These are phyloP conservation scores for Hestina assimilis DNA, from an alignment of 1,140 invertebrate genomes.

Conservation along the genomic window DNA sequence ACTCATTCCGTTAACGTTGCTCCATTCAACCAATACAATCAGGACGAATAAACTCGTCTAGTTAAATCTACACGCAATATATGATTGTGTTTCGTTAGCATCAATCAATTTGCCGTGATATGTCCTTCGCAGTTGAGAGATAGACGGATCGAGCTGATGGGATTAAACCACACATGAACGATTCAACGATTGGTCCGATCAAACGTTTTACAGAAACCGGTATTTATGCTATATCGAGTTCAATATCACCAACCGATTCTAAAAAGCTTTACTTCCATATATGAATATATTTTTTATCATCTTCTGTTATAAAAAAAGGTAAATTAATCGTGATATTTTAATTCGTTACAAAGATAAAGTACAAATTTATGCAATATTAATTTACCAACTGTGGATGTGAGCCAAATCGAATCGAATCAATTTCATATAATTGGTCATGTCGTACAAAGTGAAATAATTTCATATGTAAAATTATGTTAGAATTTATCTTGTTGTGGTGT, in stretches of 20 bases:
- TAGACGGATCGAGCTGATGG: neutral
- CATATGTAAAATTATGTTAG: neutral
- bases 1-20: conserved; percentile 13
- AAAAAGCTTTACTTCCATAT: neutral
- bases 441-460: neutral
- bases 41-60: conserved; percentile 10
- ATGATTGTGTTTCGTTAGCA: neutral
- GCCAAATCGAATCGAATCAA: neutral
- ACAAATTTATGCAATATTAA: neutral
- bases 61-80: conserved; percentile 7
- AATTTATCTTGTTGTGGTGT: neutral
- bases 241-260: neutral
- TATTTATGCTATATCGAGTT: neutral
- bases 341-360: neutral
- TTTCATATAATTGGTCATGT: neutral
- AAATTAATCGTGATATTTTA: neutral
- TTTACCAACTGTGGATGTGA: neutral
- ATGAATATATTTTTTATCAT: neutral
- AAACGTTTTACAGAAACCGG: neutral
- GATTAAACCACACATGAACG: neutral
- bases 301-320: neutral
- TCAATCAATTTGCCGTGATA: neutral
- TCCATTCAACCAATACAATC: conserved; percentile 11
- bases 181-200: neutral
- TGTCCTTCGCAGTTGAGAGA: neutral